Evolutionary conservation across 2,797 vertebrate genomes (phyloP).

Genomic region (Neomorphus geoffroyi): DNA sequence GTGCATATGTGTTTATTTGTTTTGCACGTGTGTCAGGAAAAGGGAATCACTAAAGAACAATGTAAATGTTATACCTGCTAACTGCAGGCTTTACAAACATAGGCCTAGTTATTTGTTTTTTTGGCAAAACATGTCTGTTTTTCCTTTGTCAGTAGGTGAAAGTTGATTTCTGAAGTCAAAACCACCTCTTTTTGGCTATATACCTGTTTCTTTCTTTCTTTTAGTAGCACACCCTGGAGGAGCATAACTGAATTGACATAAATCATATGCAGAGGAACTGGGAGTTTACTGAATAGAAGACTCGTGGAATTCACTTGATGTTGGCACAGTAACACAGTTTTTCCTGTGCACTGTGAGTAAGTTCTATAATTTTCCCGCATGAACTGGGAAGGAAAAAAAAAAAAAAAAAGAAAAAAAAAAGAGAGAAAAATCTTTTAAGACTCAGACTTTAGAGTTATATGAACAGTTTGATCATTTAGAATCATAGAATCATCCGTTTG

Average conservation of each 20-base stretch:
- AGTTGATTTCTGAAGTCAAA: conserved; percentile 76
- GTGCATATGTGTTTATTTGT: neutral
- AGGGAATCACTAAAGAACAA: conserved; percentile 32
- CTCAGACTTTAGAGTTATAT: conserved; percentile 8
- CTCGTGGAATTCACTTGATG: conserved; percentile 79
- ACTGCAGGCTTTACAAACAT: conserved; percentile 23
- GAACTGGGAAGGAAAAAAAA: neutral
- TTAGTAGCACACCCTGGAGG: conserved; percentile 78
- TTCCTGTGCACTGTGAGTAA: conserved; percentile 67
- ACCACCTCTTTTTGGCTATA: conserved; percentile 77
- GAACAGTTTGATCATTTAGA: conserved; percentile 32
- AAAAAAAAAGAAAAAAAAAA: neutral
- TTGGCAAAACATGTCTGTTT: conserved; percentile 71
- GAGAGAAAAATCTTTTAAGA: conserved; percentile 40
- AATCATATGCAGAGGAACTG: conserved; percentile 75
- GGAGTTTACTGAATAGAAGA: conserved; percentile 77
- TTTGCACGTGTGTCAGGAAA: conserved; percentile 34
- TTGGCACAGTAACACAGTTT: conserved; percentile 79
- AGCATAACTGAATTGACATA: conserved; percentile 75
- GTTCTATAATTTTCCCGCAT: conserved; percentile 65
- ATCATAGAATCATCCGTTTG: too few relatives aligned
- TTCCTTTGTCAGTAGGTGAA: conserved; percentile 78
- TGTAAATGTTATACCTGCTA: conserved; percentile 34
- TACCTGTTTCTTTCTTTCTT: conserved; percentile 64
- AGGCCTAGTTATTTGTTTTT: conserved; percentile 73